phyloP scores from a whole-genome alignment of 2,888 invertebrate species.

The Strigamia transsilvanica region DNA sequence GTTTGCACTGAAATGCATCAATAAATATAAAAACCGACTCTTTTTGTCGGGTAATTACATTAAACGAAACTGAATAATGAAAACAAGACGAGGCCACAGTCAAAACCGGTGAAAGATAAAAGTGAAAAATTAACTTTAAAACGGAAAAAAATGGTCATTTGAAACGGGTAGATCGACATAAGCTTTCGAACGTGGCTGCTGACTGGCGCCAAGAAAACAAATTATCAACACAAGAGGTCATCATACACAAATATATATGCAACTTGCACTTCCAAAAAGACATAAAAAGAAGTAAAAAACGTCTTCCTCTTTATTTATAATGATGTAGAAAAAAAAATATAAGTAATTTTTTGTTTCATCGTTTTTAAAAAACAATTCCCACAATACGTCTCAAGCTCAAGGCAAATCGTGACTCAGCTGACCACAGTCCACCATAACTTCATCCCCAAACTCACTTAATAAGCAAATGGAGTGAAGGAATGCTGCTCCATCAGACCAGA shows the following conservation, averaged over 20 bases:
- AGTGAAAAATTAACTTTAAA: neutral
- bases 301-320: no score
- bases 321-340: no score
- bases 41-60: no score
- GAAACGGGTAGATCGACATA: neutral
- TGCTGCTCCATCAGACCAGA: constrained; percentile 23
- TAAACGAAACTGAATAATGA: no score
- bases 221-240: constrained; percentile 14
- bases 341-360: no score
- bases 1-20: no score
- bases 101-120: neutral
- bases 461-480: constrained; percentile 20
- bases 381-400: neutral
- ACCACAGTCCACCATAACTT: constrained; percentile 37
- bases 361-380: neutral
- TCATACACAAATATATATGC: neutral
- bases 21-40: no score
- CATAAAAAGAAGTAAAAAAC: neutral
- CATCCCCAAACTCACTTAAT: neutral
- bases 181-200: neutral
- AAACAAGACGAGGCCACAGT: no score
- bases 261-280: neutral
- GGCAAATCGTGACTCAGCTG: constrained; percentile 24
- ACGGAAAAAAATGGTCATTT: neutral
- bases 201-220: constrained; percentile 16